A percentile compares a stretch with the other conserved stretches of the same genome.
These are phyloP conservation scores for Altica lythri DNA, from an alignment of 2,888 invertebrate species.

Conservation along the genomic window DNA sequence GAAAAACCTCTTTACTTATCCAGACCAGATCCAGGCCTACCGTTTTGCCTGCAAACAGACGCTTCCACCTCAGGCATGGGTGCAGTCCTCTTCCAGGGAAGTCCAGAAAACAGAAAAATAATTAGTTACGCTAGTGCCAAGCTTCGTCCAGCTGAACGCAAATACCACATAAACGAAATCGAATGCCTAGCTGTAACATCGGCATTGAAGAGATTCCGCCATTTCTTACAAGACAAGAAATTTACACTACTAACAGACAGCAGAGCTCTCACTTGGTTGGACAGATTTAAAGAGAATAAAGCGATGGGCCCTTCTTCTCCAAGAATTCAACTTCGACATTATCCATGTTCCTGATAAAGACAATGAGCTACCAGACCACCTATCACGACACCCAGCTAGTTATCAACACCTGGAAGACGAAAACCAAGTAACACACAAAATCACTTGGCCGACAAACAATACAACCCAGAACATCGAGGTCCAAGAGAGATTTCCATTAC, in stretches of 20 bases:
- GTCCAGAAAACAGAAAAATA: background rate
- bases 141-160: background rate
- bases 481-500: too few species aligned
- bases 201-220: slow-evolving; percentile 24
- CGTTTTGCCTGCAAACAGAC: slow-evolving; percentile 38
- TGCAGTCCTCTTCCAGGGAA: too few species aligned
- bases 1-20: slow-evolving; percentile 28
- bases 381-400: slow-evolving; percentile 26
- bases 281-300: slow-evolving; percentile 20
- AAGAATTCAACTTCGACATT: slow-evolving; percentile 32
- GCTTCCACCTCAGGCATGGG: slow-evolving; percentile 36
- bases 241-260: slow-evolving; percentile 33
- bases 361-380: slow-evolving; percentile 33
- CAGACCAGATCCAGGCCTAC: slow-evolving; percentile 30
- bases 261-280: slow-evolving; percentile 22
- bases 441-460: too few species aligned
- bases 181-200: slow-evolving; percentile 27
- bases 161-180: slow-evolving; percentile 34
- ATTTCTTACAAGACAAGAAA: slow-evolving; percentile 25
- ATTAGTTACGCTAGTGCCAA: slow-evolving; percentile 28
- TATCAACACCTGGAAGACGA: too few species aligned
- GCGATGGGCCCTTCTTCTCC: slow-evolving; percentile 29
- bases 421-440: background rate
- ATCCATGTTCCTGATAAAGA: slow-evolving; percentile 38
- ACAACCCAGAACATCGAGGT: too few species aligned